A percentile compares a stretch with the other conserved stretches of the same genome.
Conservation (phyloP, 2,113 vertebrate genomes). For the Archilochus colubris region DNA sequence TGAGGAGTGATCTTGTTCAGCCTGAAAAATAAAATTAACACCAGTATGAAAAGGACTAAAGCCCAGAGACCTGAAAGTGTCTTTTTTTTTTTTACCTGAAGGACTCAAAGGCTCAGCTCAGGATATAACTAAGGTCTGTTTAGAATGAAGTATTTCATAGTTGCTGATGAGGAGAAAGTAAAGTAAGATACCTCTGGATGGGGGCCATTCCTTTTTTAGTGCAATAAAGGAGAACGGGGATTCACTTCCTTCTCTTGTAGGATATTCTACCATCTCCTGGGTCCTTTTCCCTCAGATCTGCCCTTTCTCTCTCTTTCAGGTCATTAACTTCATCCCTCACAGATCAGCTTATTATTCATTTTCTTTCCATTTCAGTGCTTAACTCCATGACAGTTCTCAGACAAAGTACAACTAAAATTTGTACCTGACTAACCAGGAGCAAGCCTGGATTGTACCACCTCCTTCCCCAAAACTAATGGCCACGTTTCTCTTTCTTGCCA, state of each 20-base stretch:
- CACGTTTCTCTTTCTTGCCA: neutral
- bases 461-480: neutral
- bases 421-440: neutral
- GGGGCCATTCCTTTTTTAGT: neutral
- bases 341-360: neutral
- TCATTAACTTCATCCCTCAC: neutral
- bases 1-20: conserved; percentile 59
- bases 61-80: neutral
- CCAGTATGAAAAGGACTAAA: conserved; percentile 14
- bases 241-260: neutral
- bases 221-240: neutral
- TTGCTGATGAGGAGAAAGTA: neutral
- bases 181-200: neutral
- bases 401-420: neutral
- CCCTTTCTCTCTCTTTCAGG: neutral
- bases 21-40: conserved; percentile 66
- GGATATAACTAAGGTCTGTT: neutral
- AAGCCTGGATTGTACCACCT: neutral
- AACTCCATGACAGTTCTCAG: neutral
- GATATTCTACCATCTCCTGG: neutral
- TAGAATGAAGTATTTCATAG: neutral
- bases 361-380: neutral
- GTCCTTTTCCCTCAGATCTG: neutral
- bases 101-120: neutral
- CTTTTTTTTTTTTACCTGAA: neutral